Evolutionary conservation across 2,797 vertebrate species (phyloP).

Genomic region (Esox masquinongy): DNA sequence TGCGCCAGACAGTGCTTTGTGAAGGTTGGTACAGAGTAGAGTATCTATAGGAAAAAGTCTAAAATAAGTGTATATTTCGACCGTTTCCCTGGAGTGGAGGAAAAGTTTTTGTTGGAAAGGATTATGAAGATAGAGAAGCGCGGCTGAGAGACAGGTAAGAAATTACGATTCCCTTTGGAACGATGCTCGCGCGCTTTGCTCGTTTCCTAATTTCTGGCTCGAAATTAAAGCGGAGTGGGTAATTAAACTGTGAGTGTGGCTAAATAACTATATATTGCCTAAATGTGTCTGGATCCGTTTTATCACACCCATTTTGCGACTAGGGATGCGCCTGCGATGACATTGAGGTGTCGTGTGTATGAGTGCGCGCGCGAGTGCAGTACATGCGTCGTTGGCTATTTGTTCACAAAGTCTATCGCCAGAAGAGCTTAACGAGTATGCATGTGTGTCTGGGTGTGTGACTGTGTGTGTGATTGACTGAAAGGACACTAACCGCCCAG

Average conservation of each 20-base stretch:
- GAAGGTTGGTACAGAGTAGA: not conserved
- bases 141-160: constrained; percentile 63
- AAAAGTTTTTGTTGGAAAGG: constrained; percentile 66
- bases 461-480: not conserved
- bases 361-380: not conserved
- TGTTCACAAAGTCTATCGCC: not conserved
- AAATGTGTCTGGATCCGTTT: constrained; percentile 36
- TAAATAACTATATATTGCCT: constrained; percentile 6
- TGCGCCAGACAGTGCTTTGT: constrained; percentile 28
- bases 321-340: constrained; percentile 52
- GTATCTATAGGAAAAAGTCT: constrained; percentile 52
- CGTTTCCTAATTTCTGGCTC: constrained; percentile 29
- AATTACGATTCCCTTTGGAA: constrained; percentile 17
- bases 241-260: not conserved
- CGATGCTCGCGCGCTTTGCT: constrained; percentile 19
- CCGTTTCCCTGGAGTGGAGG: constrained; percentile 43
- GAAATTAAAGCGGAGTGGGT: not conserved
- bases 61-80: constrained; percentile 53
- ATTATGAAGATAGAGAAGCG: constrained; percentile 57
- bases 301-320: constrained; percentile 16
- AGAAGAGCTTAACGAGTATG: not conserved
- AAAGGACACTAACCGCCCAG: not conserved
- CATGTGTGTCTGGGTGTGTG: not conserved
- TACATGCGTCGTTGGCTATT: not conserved
- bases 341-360: constrained; percentile 60